Evolutionary conservation across 2,113 vertebrate species (phyloP).

Genomic region (Lathamus discolor): DNA sequence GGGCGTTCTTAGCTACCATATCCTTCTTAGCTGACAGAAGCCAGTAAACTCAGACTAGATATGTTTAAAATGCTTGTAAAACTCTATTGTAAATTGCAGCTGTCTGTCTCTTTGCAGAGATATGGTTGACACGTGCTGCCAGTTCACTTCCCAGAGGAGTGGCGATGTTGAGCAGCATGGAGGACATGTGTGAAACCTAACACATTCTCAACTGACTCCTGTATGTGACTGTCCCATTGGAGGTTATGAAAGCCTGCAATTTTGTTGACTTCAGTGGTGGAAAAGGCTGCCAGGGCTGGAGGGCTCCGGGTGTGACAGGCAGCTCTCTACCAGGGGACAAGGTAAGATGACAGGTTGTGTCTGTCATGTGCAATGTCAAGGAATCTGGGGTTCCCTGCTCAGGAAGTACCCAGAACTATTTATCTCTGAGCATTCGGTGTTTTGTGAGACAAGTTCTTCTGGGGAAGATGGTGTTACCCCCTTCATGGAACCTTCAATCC

Average conservation of each 20-base stretch:
- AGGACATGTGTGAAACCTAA: background rate
- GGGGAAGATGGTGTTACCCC: rapidly evolving
- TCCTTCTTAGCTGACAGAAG: background rate
- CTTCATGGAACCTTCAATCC: background rate
- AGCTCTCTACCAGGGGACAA: rapidly evolving
- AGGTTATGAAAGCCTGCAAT: background rate
- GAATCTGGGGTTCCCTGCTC: background rate
- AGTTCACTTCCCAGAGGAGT: background rate
- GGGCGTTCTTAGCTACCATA: background rate
- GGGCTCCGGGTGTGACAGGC: rapidly evolving
- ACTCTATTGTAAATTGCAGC: constrained; percentile 30
- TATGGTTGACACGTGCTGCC: background rate
- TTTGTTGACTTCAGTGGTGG: background rate
- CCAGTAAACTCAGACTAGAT: background rate
- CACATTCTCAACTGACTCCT: background rate
- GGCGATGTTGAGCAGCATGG: rapidly evolving
- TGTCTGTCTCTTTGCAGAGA: background rate
- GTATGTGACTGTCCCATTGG: rapidly evolving
- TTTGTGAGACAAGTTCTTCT: background rate
- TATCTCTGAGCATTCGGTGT: background rate
- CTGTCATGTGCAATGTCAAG: background rate
- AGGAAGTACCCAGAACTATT: background rate
- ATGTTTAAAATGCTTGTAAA: constrained; percentile 36
- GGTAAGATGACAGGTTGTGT: rapidly evolving
- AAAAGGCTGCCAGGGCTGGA: background rate